Percentiles rank a stretch among this genome's conserved stretches.
phyloP scores from a whole-genome alignment of 2,797 vertebrate genomes.

The Lagodon rhomboides region DNA sequence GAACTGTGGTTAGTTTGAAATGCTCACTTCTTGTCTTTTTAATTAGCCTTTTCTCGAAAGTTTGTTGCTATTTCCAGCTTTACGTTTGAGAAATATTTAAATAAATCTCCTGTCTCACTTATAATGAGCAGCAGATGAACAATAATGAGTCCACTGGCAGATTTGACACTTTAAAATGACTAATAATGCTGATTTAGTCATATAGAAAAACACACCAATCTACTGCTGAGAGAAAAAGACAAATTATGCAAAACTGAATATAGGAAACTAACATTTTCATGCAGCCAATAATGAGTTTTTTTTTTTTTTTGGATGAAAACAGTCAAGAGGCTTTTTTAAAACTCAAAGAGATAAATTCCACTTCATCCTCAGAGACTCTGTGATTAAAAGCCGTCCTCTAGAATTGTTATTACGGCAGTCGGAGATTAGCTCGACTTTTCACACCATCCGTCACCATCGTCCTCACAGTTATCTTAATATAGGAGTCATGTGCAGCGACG shows the following conservation, averaged over 20 bases:
- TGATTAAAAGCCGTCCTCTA: constrained; percentile 32
- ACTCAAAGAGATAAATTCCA: constrained; percentile 9
- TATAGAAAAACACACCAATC: background rate
- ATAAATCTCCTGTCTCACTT: background rate
- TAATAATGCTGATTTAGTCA: background rate
- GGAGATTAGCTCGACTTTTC: constrained; percentile 18
- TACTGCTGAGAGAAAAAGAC: background rate
- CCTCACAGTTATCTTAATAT: constrained; percentile 26
- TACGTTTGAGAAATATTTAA: background rate
- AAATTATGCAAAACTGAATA: background rate
- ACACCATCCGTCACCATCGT: background rate
- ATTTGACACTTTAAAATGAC: background rate
- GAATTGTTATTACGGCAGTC: constrained; percentile 1
- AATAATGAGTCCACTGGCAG: background rate
- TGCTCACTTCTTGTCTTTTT: background rate
- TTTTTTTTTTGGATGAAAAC: constrained; percentile 16
- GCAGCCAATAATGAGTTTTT: background rate
- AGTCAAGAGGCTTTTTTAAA: background rate
- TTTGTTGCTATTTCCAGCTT: background rate
- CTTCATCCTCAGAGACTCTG: constrained; percentile 30
- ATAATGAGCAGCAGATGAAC: background rate
- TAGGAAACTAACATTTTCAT: constrained; percentile 10
- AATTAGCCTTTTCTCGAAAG: background rate
- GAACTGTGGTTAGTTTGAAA: background rate
- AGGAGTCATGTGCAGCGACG: background rate